phyloP scores from a whole-genome alignment of 2,888 invertebrate genomes.

The Tuta absoluta region DNA sequence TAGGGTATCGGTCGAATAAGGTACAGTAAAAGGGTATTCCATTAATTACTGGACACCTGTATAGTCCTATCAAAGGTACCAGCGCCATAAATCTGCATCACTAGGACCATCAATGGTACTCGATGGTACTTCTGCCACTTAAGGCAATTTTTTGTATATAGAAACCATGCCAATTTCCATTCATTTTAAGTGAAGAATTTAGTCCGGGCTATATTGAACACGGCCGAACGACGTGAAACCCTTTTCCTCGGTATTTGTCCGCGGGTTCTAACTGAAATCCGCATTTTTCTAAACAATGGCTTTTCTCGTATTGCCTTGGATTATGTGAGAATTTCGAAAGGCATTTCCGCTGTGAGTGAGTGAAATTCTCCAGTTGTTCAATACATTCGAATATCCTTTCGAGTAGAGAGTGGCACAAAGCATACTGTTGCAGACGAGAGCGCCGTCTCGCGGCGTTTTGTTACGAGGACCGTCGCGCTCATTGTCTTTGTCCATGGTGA shows the following conservation, averaged over 20 bases:
- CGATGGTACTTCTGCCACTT: too few species aligned
- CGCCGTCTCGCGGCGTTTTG: constrained; percentile 64
- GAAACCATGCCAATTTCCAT: constrained; percentile 23
- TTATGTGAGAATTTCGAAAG: constrained; percentile 55
- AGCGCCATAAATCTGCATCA: too few species aligned
- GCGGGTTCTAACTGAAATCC: constrained; percentile 45
- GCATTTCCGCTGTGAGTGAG: constrained; percentile 41
- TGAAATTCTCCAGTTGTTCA: constrained; percentile 69
- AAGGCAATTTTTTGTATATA: too few species aligned
- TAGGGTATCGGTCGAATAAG: too few species aligned
- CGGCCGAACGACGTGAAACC: constrained; percentile 26
- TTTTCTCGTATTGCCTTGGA: constrained; percentile 39
- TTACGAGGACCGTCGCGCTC: constrained; percentile 54
- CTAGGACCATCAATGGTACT: too few species aligned
- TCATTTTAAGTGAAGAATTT: constrained; percentile 28
- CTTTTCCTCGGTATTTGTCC: constrained; percentile 43
- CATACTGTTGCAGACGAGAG: constrained; percentile 68
- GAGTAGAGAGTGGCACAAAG: constrained; percentile 75
- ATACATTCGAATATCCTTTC: constrained; percentile 76
- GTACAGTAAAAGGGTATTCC: too few species aligned
- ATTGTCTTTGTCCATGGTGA: constrained; percentile 53
- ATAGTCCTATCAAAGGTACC: too few species aligned
- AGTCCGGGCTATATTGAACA: constrained; percentile 25
- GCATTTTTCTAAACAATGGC: constrained; percentile 61
- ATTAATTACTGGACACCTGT: too few species aligned